phyloP scores from a whole-genome alignment of 2,797 vertebrate genomes.

The Hippopotamyrus pictus region DNA sequence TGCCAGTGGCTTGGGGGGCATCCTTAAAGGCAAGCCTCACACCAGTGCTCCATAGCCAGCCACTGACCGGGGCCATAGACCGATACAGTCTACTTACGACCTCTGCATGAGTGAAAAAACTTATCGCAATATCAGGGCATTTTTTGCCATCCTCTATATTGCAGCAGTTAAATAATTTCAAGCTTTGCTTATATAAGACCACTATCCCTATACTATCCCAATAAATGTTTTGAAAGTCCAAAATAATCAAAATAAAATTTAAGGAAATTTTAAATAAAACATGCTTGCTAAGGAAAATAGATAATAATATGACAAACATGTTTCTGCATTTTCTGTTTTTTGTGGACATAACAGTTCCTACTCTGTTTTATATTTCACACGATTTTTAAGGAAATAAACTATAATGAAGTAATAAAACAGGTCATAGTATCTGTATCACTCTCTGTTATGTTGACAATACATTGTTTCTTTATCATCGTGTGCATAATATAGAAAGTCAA shows the following conservation, averaged over 20 bases:
- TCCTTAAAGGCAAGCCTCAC: conserved; percentile 51
- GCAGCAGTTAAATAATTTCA: conserved; percentile 22
- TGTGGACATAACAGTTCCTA: background rate
- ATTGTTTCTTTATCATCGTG: background rate
- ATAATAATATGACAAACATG: background rate
- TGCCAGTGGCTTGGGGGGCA: conserved; percentile 37
- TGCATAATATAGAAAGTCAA: background rate
- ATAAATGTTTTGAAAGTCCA: conserved; percentile 35
- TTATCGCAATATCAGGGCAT: conserved; percentile 25
- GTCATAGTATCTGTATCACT: background rate
- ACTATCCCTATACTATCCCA: background rate
- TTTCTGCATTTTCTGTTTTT: background rate
- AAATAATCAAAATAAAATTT: conserved; percentile 48
- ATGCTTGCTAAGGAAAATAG: conserved; percentile 42
- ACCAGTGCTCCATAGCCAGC: background rate
- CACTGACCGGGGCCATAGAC: conserved; percentile 5
- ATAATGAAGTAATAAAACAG: background rate
- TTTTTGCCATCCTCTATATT: conserved; percentile 27
- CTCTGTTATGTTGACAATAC: background rate
- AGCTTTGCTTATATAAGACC: background rate
- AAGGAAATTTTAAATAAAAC: background rate
- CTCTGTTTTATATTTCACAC: background rate
- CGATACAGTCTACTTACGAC: background rate
- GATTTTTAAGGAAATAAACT: background rate
- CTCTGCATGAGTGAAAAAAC: background rate